These are phyloP conservation scores for Tiaroga cobitis DNA, from an alignment of 2,797 vertebrate species.

Conservation along the genomic window DNA sequence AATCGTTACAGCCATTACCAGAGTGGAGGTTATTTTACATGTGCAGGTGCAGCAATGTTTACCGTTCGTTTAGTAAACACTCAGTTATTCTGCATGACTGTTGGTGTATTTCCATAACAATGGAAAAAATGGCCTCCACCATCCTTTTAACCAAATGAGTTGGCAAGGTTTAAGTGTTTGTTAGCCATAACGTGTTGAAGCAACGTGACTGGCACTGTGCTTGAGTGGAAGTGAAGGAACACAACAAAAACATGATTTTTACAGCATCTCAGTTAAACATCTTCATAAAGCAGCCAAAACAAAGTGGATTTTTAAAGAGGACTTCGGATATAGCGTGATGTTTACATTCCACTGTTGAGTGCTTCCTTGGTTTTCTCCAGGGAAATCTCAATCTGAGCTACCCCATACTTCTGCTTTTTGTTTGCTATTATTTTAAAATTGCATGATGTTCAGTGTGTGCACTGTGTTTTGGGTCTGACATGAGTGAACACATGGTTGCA, in stretches of 20 bases:
- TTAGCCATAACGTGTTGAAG: not conserved
- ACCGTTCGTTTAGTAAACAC: slow-evolving; percentile 15
- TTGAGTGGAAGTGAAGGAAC: not conserved
- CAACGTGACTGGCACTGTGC: slow-evolving; percentile 5
- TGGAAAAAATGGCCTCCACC: not conserved
- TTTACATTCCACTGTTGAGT: slow-evolving; percentile 33
- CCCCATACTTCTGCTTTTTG: slow-evolving; percentile 1
- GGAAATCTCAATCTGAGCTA: not conserved
- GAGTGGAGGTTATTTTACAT: slow-evolving; percentile 2
- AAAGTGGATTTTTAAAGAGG: slow-evolving; percentile 11
- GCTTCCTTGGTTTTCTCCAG: not conserved
- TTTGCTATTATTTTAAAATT: slow-evolving; percentile 5
- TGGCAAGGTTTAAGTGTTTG: slow-evolving; percentile 32
- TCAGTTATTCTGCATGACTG: slow-evolving; percentile 16
- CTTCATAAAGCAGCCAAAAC: slow-evolving; percentile 9
- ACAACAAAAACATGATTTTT: slow-evolving; percentile 9
- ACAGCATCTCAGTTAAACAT: slow-evolving; percentile 16
- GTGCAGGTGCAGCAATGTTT: slow-evolving; percentile 11
- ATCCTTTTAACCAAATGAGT: slow-evolving; percentile 37
- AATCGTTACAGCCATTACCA: not conserved
- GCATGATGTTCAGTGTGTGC: not conserved
- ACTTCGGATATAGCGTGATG: slow-evolving; percentile 3
- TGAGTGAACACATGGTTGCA: not conserved
- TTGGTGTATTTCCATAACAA: slow-evolving; percentile 29
- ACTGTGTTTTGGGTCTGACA: slow-evolving; percentile 2